Conservation (phyloP, 2,113 vertebrate species). For the Odobenus rosmarus region DNA sequence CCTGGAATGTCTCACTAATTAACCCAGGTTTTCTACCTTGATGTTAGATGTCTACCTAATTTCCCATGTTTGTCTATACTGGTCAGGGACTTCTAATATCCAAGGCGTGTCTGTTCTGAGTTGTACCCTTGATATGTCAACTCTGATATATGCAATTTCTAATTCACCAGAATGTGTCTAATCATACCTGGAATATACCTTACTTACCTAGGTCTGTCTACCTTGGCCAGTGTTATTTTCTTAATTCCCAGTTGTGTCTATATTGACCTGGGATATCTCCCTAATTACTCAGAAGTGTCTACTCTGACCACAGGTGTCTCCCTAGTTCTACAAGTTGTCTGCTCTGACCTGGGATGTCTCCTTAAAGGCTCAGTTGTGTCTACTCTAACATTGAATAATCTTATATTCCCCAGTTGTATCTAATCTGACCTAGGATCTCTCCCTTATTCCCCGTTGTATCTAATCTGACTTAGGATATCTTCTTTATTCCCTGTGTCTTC, state of each 20-base stretch:
- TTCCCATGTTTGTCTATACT: background rate
- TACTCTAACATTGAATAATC: no score
- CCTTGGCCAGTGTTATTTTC: background rate
- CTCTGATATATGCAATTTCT: background rate
- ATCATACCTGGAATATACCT: background rate
- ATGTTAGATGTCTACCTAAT: background rate
- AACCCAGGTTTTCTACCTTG: background rate
- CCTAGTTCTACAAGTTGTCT: background rate
- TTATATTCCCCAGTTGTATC: background rate
- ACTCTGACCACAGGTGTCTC: background rate
- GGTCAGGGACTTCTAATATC: background rate
- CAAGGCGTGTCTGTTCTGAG: background rate
- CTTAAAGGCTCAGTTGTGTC: no score
- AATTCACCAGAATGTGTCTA: background rate
- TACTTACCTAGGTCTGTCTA: background rate
- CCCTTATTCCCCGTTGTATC: no score
- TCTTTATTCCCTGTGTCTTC: no score
- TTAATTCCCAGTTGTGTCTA: background rate
- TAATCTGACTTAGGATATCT: no score
- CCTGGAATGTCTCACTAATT: background rate
- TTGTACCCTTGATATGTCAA: background rate
- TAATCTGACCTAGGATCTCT: background rate
- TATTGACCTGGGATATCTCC: background rate
- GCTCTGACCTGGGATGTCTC: no score
- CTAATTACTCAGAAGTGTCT: background rate